These are phyloP conservation scores for Aricia agestis DNA, from an alignment of 1,140 invertebrate genomes.

Conservation along the genomic window DNA sequence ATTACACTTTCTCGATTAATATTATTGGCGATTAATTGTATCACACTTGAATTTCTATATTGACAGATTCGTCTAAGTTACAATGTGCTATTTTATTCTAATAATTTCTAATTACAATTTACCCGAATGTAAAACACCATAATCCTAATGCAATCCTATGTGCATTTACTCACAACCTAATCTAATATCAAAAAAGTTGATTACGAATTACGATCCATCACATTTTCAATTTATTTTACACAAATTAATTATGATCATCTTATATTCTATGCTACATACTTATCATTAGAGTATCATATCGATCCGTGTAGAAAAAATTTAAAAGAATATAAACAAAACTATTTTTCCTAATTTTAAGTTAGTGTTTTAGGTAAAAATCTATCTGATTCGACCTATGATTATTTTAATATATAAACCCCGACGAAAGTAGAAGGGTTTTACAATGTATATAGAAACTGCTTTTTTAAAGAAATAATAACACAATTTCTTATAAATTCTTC, in stretches of 20 bases:
- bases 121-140: not conserved
- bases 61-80: not conserved
- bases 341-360: not conserved
- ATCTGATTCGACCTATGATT: too few species aligned
- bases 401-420: too few species aligned
- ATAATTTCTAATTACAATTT: slow-evolving; percentile 9
- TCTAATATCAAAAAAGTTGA: slow-evolving; percentile 7
- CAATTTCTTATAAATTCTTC: too few species aligned
- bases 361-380: too few species aligned
- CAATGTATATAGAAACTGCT: too few species aligned
- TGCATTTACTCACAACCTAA: slow-evolving; percentile 9
- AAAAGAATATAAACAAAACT: slow-evolving; percentile 6
- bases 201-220: slow-evolving; percentile 10
- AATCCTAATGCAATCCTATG: not conserved
- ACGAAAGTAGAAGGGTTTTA: too few species aligned
- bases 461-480: too few species aligned
- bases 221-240: slow-evolving; percentile 8
- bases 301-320: not conserved
- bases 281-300: not conserved
- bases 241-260: not conserved
- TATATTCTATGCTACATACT: slow-evolving; percentile 3
- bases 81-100: not conserved
- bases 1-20: not conserved
- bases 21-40: slow-evolving; percentile 4
- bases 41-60: not conserved